Base-by-base conservation (phyloP, 2,888 invertebrate genomes). In the Ormyrus thymus region DNA sequence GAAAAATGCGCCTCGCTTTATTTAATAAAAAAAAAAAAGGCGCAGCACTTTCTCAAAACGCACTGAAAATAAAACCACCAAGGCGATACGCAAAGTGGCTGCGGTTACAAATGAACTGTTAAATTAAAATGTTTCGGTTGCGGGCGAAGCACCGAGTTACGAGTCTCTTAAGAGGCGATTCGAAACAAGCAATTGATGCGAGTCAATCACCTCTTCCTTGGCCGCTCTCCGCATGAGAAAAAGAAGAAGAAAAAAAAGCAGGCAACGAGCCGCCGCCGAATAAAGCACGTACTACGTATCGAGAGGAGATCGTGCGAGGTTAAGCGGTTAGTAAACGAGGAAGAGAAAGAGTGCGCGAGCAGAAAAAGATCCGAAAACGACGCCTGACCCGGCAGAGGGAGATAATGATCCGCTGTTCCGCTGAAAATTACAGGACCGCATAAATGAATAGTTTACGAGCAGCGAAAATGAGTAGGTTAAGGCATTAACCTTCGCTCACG, bases 391-490 rank as follows among this genome's bases (percentile, higher is more conserved):
- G 8, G 29, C 56, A 78, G 81, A 79, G 81, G 83, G 84, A 86
- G 88, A 87, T 89, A 89, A 89, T 89, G 86, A 88, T 87, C 87
- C 87, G 84, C 84, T 86, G 87, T 86, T 84, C 70, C 85, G 87
- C 85, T 87, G 86, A 85, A 89, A 88, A 90, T 90, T 89, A 89
- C 89, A 89, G 89, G 88, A 89, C 86, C 87, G 86, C 86, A 88
- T 89, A 89, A 90, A 89, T 88, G 89, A 89, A 89, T 89, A 89
- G 89, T 90, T 90, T 90, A 89, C 89, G 89, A 88, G 88, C 88
- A 87, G 88, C 88, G 88, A 89, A 89, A 89, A 89, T 87, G 87
- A 88, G 86, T 86, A 84, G 86, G 85, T 86, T 85, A 86, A 88
- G 51, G 87, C 86, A 87, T 88, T 87, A 88, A 87, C 86, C 84